Evolutionary conservation across 1,140 invertebrate species (phyloP).

Genomic region (Papilio machaon): DNA sequence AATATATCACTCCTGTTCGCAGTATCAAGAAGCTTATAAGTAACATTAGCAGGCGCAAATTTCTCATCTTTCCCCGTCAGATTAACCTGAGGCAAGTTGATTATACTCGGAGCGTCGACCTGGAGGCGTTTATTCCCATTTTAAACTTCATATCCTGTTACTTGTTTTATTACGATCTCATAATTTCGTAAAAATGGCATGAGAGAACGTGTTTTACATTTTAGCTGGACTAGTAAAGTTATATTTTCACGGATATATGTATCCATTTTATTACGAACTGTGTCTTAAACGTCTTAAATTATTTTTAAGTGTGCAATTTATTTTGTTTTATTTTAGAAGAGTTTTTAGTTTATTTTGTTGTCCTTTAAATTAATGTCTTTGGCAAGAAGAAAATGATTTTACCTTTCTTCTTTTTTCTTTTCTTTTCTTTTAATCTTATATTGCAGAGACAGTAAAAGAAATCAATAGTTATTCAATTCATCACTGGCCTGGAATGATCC

Average conservation of each 20-base stretch:
- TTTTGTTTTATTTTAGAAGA: too few relatives aligned
- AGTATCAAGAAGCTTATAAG: slow-evolving; percentile 6
- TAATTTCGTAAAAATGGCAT: background rate
- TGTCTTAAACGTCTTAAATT: too few relatives aligned
- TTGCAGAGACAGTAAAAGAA: background rate
- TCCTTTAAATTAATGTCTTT: too few relatives aligned
- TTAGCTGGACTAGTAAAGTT: too few relatives aligned
- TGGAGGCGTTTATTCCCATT: background rate
- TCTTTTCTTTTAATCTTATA: background rate
- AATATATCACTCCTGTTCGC: background rate
- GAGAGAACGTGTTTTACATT: too few relatives aligned
- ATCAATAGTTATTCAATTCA: background rate
- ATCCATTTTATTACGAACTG: too few relatives aligned
- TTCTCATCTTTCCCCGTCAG: slow-evolving; percentile 10
- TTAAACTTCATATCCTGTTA: slow-evolving; percentile 24
- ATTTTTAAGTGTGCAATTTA: too few relatives aligned
- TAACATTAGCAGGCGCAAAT: slow-evolving; percentile 1
- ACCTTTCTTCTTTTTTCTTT: too few relatives aligned
- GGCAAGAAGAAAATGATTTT: too few relatives aligned
- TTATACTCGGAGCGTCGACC: background rate
- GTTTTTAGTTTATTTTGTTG: too few relatives aligned
- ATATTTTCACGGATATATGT: too few relatives aligned
- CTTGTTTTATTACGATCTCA: background rate
- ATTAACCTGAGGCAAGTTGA: slow-evolving; percentile 13
- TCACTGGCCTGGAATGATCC: background rate